Evolutionary conservation across 2,113 vertebrate species (phyloP).

Genomic region (Pandion haliaetus): DNA sequence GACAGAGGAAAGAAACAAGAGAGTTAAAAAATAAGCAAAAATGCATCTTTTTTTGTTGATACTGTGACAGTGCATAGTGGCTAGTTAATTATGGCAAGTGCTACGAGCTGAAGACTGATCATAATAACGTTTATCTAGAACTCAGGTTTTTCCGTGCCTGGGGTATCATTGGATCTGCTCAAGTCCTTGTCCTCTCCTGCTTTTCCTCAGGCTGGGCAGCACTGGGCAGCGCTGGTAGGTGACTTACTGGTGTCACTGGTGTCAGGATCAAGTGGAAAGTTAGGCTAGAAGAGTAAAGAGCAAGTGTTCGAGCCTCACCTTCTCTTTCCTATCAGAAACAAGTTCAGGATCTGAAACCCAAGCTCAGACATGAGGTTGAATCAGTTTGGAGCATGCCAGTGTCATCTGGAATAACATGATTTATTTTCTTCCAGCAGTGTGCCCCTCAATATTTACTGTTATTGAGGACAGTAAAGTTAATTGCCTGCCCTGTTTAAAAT

Average conservation of each 20-base stretch:
- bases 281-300: constrained; percentile 38
- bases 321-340: constrained; percentile 30
- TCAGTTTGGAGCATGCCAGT: constrained; percentile 34
- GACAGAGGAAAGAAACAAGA: neutral
- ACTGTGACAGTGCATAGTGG: constrained; percentile 54
- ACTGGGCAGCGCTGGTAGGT: constrained; percentile 65
- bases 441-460: constrained; percentile 53
- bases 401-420: constrained; percentile 39
- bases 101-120: constrained; percentile 60
- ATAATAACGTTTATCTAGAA: constrained; percentile 59
- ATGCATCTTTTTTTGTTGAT: constrained; percentile 23
- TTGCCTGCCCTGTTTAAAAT: constrained; percentile 33
- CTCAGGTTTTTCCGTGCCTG: constrained; percentile 67
- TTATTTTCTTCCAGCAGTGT: constrained; percentile 56
- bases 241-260: constrained; percentile 61
- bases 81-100: constrained; percentile 47
- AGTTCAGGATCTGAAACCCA: constrained; percentile 44
- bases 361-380: constrained; percentile 26
- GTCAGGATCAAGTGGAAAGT: constrained; percentile 70
- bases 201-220: constrained; percentile 68
- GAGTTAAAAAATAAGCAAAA: neutral
- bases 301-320: constrained; percentile 35
- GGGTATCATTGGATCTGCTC: constrained; percentile 65
- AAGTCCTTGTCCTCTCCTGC: constrained; percentile 69
- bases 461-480: constrained; percentile 42